Evolutionary conservation across 2,888 invertebrate species (phyloP), one percentile per base, ranked within the genome.

Genomic region (Pterostichus madidus): DNA sequence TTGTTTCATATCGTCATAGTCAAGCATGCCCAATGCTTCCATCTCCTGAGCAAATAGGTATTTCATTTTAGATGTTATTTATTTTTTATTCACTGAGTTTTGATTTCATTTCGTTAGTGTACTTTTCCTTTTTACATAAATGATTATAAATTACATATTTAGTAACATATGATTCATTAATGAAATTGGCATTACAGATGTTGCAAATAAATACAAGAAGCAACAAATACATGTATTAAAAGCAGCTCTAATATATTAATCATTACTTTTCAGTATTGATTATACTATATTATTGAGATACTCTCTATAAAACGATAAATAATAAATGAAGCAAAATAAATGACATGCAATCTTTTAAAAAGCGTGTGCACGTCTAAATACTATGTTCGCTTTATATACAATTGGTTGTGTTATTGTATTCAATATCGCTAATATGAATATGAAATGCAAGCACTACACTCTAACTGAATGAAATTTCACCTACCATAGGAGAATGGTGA

Each of bases 401-500:
- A 17, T 39, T 8, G 7, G 39, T 35, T 11, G 35, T 10, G 31
- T 71, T n/a, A 71, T 46, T 71, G 24, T 24, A 24, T 24, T 24
- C 24, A 2, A 24, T 24, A 1, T 24, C 24, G 3, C 24, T 24
- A 24, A 24, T 24, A 24, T 24, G 24, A 24, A 24, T 24, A 24
- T 24, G 24, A 24, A 39, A 39, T 39, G 39, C 8, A 39, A 39
- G 5, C 8, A 39, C 39, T 39, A 39, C 13, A 24, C 24, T 24
- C 24, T 11, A 61, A 17, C 15, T 3, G 24, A 24, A 24, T 24
- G 24, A 24, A 17, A 17, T 71, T 32, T n/a, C 32, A 84, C 90
- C 89, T 88, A 92, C 92, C 91, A 92, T 91, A 85, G 92, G 90
- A 81, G 91, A 90, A 84, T 88, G 88, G 82, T 89, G 89, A 83